Conservation (phyloP, 1,140 invertebrate species). For the Meloidogyne chitwoodi region DNA sequence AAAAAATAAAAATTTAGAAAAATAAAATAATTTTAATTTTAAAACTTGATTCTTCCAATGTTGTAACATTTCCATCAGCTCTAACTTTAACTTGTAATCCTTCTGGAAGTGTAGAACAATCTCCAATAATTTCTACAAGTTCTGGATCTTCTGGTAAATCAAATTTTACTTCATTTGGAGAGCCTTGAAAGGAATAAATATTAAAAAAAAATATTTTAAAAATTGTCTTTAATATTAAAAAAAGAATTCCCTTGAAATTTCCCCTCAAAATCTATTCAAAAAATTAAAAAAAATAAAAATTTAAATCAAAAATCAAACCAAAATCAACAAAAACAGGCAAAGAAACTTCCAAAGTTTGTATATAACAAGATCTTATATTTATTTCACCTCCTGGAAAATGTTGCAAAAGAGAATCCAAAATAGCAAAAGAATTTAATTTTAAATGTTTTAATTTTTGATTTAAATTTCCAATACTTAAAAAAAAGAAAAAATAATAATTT, state of each 20-base stretch:
- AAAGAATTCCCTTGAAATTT: no score
- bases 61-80: slow-evolving; percentile 30
- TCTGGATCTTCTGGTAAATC: slow-evolving; percentile 11
- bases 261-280: slow-evolving; percentile 9
- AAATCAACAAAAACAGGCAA: slow-evolving; percentile 45
- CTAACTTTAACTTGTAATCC: slow-evolving; percentile 38
- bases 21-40: background rate
- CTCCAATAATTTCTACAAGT: slow-evolving; percentile 27
- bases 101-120: slow-evolving; percentile 42
- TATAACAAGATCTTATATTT: slow-evolving; percentile 29
- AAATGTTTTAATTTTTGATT: slow-evolving; percentile 24
- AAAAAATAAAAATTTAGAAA: background rate
- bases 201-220: background rate
- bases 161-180: slow-evolving; percentile 30
- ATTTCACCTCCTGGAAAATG: slow-evolving; percentile 33
- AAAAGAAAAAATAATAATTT: background rate
- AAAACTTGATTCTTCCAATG: slow-evolving; percentile 38
- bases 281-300: background rate
- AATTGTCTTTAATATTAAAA: no score
- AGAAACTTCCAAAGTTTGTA: slow-evolving; percentile 11
- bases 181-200: slow-evolving; percentile 17
- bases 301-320: slow-evolving; percentile 6
- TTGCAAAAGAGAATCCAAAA: slow-evolving; percentile 19
- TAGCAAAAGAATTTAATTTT: slow-evolving; percentile 18
- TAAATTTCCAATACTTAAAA: slow-evolving; percentile 40